These are phyloP conservation scores for Dermochelys coriacea DNA, from an alignment of 2,797 vertebrate genomes.

Conservation along the genomic window DNA sequence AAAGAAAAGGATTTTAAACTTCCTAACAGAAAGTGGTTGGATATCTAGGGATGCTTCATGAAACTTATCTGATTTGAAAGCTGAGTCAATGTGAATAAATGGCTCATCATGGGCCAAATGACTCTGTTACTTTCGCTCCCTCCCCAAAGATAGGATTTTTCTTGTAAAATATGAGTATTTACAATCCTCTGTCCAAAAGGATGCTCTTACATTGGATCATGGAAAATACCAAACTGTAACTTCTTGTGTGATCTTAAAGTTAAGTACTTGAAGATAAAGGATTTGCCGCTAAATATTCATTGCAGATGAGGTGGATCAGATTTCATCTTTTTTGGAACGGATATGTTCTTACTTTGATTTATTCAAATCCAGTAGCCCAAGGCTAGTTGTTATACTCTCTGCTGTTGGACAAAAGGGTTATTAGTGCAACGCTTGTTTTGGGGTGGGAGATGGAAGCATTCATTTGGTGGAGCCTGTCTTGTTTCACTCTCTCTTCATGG, in stretches of 20 bases:
- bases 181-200: constrained; percentile 14
- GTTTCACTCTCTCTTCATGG: neutral
- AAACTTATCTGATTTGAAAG: constrained; percentile 31
- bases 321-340: constrained; percentile 53
- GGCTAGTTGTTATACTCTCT: constrained; percentile 16
- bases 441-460: constrained; percentile 19
- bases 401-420: neutral
- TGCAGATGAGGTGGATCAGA: neutral
- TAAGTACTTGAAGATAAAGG: neutral
- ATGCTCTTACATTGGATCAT: constrained; percentile 37
- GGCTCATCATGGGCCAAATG: constrained; percentile 15
- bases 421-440: neutral
- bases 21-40: constrained; percentile 99
- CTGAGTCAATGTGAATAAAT: neutral
- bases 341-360: neutral
- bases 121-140: neutral
- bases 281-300: neutral
- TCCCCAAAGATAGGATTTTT: constrained; percentile 43
- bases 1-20: constrained; percentile 96
- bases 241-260: neutral
- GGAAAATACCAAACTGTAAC: constrained; percentile 26
- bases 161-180: constrained; percentile 32
- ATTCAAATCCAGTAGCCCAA: neutral
- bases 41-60: constrained; percentile 94
- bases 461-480: neutral